Percentiles rank a stretch among this genome's conserved stretches.
Conservation (phyloP, 2,888 invertebrate species). For the Altica lythri region DNA sequence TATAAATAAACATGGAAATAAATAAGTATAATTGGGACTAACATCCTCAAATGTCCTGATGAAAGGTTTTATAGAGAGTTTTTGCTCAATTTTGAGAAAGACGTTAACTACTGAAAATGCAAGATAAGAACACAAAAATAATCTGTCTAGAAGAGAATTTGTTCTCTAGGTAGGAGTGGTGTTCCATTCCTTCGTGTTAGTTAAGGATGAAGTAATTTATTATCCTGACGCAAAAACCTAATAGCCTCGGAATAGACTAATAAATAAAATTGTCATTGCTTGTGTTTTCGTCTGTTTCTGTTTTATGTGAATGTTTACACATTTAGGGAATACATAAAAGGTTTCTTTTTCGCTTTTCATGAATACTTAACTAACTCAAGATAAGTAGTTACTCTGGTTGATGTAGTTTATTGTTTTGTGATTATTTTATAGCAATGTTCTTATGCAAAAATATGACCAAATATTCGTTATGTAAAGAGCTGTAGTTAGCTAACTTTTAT, state of each 20-base stretch:
- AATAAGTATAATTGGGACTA: constrained; percentile 11
- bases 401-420: too few relatives aligned
- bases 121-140: constrained; percentile 25
- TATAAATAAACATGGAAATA: too few relatives aligned
- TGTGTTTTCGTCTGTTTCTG: constrained; percentile 29
- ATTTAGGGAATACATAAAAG: constrained; percentile 15
- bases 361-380: constrained; percentile 1
- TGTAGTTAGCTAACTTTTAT: too few relatives aligned
- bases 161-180: constrained; percentile 16
- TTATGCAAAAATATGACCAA: too few relatives aligned
- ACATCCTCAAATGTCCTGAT: constrained; percentile 7
- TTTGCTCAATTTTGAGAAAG: constrained; percentile 14
- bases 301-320: constrained; percentile 32
- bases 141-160: constrained; percentile 20
- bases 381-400: too few relatives aligned
- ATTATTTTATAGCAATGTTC: too few relatives aligned
- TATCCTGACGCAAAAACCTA: constrained; percentile 32
- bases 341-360: constrained; percentile 4
- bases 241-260: constrained; percentile 32
- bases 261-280: constrained; percentile 34
- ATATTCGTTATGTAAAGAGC: too few relatives aligned
- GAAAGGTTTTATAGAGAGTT: constrained; percentile 18
- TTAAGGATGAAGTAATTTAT: constrained; percentile 28
- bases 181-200: constrained; percentile 20
- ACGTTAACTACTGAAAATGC: constrained; percentile 12